Percentiles rank a stretch among this genome's conserved stretches.
phyloP scores from a whole-genome alignment of 2,888 invertebrate genomes.

The Himalopsyche japonica region DNA sequence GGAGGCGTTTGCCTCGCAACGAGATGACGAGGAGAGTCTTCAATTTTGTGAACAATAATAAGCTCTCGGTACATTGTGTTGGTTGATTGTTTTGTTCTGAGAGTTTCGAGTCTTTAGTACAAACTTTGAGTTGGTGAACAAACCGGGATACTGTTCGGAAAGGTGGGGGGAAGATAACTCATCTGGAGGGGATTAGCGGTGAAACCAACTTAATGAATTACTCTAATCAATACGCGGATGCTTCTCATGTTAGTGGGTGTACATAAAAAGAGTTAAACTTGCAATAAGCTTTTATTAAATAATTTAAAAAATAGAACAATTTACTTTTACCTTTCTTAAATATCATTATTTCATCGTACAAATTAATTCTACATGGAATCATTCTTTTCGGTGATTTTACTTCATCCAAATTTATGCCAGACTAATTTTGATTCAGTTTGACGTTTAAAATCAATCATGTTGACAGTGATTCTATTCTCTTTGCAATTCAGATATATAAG shows the following conservation, averaged over 20 bases:
- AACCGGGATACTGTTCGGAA: neutral
- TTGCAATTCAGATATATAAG: too few species aligned
- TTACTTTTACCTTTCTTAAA: too few species aligned
- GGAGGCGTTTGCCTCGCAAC: neutral
- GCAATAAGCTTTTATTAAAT: too few species aligned
- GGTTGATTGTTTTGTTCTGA: slow-evolving; percentile 11
- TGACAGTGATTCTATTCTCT: too few species aligned
- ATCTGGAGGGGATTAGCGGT: slow-evolving; percentile 13
- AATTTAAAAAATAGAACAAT: too few species aligned
- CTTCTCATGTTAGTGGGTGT: neutral
- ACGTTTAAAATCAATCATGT: too few species aligned
- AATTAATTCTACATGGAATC: too few species aligned
- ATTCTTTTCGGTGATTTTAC: too few species aligned
- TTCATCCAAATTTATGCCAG: too few species aligned
- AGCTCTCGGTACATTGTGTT: neutral
- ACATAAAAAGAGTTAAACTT: neutral
- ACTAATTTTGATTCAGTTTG: too few species aligned
- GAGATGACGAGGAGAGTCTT: neutral
- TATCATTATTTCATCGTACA: too few species aligned
- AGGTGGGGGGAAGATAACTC: neutral
- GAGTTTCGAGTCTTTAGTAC: neutral
- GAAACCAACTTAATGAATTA: slow-evolving; percentile 12
- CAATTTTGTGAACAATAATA: slow-evolving; percentile 6
- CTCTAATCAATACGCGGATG: slow-evolving; percentile 21
- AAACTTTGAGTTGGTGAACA: neutral